Conservation (phyloP, 2,888 invertebrate species). For the Cosmorhoe ocellata region DNA sequence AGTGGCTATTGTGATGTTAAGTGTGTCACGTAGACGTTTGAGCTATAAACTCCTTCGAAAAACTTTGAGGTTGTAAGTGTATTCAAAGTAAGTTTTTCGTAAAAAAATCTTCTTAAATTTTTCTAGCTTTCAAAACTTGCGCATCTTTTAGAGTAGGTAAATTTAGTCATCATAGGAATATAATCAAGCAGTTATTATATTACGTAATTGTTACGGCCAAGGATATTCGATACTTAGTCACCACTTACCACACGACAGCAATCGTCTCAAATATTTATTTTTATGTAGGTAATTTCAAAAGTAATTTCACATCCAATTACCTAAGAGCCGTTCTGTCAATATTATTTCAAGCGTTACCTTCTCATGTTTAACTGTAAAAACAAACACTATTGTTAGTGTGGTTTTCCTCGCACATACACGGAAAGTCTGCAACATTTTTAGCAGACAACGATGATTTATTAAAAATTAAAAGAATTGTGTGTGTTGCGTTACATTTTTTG, state of each 20-base stretch:
- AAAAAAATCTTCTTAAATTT: too few species aligned
- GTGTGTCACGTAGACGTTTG: too few species aligned
- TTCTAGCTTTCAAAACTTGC: too few species aligned
- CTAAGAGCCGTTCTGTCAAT: slow-evolving; percentile 28
- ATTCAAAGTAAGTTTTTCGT: too few species aligned
- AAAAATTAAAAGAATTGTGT: slow-evolving; percentile 12
- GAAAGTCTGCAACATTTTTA: slow-evolving; percentile 18
- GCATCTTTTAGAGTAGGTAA: too few species aligned
- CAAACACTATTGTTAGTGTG: slow-evolving; percentile 25
- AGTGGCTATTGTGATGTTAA: too few species aligned
- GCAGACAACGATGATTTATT: slow-evolving; percentile 20
- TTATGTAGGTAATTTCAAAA: slow-evolving; percentile 4
- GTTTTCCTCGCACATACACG: slow-evolving; percentile 29
- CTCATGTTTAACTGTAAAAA: slow-evolving; percentile 25
- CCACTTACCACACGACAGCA: too few species aligned
- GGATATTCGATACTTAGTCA: background rate
- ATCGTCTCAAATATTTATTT: background rate
- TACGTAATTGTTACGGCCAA: too few species aligned
- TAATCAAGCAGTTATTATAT: too few species aligned
- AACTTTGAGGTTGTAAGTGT: too few species aligned
- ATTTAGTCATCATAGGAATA: too few species aligned
- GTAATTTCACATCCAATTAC: slow-evolving; percentile 22
- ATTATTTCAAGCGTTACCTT: slow-evolving; percentile 29
- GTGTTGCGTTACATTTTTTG: slow-evolving; percentile 5
- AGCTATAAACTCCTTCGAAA: too few species aligned